Evolutionary conservation across 2,888 invertebrate genomes (phyloP).

Genomic region (Sericinus montela): DNA sequence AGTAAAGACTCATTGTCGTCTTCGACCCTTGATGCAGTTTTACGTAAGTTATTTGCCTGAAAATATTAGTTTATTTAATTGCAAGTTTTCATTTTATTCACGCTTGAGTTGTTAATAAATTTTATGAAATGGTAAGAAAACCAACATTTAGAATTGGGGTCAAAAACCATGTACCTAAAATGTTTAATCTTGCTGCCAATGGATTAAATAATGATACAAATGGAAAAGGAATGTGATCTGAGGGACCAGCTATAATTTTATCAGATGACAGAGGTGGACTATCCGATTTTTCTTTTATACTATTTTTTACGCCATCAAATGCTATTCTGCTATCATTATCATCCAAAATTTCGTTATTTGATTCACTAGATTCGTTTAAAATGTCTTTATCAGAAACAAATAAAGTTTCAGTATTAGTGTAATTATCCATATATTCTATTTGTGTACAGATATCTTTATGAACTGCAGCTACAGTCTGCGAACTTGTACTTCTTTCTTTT

Average conservation of each 20-base stretch:
- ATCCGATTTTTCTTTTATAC: slow-evolving; percentile 55
- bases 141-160: slow-evolving; percentile 21
- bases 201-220: slow-evolving; percentile 69
- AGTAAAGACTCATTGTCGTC: slow-evolving; percentile 98
- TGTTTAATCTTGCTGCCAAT: slow-evolving; percentile 69
- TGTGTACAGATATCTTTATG: slow-evolving; percentile 46
- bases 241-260: slow-evolving; percentile 39
- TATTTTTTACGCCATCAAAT: slow-evolving; percentile 8
- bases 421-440: slow-evolving; percentile 37
- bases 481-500: slow-evolving; percentile 44
- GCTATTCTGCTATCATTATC: slow-evolving; percentile 12
- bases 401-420: slow-evolving; percentile 41
- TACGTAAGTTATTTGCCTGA: slow-evolving; percentile 92
- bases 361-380: slow-evolving; percentile 29
- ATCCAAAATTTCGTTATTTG: slow-evolving; percentile 17
- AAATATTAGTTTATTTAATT: slow-evolving; percentile 70
- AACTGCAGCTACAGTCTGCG: slow-evolving; percentile 48
- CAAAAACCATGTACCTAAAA: slow-evolving; percentile 64
- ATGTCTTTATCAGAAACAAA: slow-evolving; percentile 33
- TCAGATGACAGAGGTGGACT: slow-evolving; percentile 70
- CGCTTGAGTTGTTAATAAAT: slow-evolving; percentile 26
- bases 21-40: slow-evolving; percentile 94
- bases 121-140: slow-evolving; percentile 35
- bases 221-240: slow-evolving; percentile 51
- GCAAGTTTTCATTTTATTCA: slow-evolving; percentile 30